These are phyloP conservation scores for Leptodactylus fuscus DNA, from an alignment of 2,113 vertebrate species.

Conservation along the genomic window DNA sequence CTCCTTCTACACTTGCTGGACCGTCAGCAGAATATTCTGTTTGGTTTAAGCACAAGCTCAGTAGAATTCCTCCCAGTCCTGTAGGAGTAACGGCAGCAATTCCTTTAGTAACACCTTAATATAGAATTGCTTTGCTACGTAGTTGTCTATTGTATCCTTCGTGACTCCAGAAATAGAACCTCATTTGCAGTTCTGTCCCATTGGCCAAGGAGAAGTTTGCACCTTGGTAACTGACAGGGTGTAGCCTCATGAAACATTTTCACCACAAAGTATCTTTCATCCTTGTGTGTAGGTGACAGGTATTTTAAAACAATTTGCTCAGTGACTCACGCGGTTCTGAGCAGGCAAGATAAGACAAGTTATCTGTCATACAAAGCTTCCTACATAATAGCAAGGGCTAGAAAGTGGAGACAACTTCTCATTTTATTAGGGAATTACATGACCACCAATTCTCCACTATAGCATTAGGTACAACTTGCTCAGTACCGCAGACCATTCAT, in stretches of 20 bases:
- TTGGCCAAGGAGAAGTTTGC: neutral
- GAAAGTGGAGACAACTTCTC: neutral
- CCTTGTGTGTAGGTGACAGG: neutral
- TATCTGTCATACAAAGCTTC: neutral
- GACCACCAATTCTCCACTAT: neutral
- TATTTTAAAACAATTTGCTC: neutral
- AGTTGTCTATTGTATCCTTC: too few species aligned
- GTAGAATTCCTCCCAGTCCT: neutral
- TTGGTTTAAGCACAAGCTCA: neutral
- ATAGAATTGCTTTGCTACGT: neutral
- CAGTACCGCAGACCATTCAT: neutral
- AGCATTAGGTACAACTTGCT: neutral
- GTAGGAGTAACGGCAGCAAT: neutral
- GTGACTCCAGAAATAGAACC: too few species aligned
- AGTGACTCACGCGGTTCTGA: neutral
- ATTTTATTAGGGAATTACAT: neutral
- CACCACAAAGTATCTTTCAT: neutral
- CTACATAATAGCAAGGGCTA: too few species aligned
- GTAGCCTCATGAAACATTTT: neutral
- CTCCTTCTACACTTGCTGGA: too few species aligned
- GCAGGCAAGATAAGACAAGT: neutral
- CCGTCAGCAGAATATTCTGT: neutral
- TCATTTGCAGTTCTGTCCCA: neutral
- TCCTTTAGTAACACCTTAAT: neutral
- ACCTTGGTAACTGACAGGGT: neutral